Base-by-base conservation (phyloP, 2,797 vertebrate species). In the Anomalospiza imberbis region DNA sequence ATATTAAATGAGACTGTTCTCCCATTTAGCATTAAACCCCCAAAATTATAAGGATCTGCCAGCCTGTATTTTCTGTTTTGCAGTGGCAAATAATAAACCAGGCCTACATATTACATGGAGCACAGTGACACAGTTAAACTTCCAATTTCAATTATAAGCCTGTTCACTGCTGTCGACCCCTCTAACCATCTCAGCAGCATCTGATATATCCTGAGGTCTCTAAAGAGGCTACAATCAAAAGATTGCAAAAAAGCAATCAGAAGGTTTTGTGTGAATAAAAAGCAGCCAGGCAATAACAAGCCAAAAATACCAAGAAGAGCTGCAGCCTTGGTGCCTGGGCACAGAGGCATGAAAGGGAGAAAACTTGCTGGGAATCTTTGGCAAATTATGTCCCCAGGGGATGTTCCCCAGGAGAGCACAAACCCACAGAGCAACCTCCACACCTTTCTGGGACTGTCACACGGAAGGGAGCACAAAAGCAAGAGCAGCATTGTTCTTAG, bases 401-500 rank as follows among this genome's bases (percentile, higher is more conserved):
- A 74, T 40, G 61, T 15, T 76, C 38, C 38, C 61, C 85, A 71
- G 71, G 34, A 36, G 38, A 66, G 36, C 62, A 84, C 34, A 92
- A 93, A 85, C 3, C 9, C 86, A 50, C 29, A 57, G 48, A 91
- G n/a, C 58, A 87, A 51, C 51, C 51, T 50, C 8, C 6, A 42
- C 65, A 94, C 86, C 78, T 92, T 79, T 57, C 55, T n/a, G 47
- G 75, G 85, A 38, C 21, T 57, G 54, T 90, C 85, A 85, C 66
- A 70, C 10, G 19, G 85, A 83, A 94, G 63, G 87, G 76, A 83
- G 81, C 65, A 76, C 57, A 82, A 48, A 89, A 94, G 78, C 76
- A 93, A 83, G 91, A 76, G 91, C 81, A 78, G 82, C 44, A 63
- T 74, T 94, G 77, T 91, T 76, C 40, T 67, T 36, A 84, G 61